Base-by-base conservation (phyloP, 2,113 vertebrate genomes). In the Forbesichthys agassizii region DNA sequence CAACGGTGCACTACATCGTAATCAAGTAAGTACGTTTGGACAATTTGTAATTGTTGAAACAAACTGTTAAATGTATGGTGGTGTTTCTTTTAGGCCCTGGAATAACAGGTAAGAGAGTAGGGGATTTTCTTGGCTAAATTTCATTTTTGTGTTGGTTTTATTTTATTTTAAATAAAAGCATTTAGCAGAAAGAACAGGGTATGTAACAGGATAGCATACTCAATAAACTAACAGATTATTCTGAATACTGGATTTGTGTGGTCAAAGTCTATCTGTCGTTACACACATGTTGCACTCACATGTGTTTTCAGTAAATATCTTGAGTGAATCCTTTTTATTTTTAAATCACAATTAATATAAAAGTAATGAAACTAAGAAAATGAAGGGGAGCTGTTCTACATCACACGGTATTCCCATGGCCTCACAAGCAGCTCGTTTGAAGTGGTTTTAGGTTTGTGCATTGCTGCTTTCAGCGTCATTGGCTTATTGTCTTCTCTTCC, bases 381-480 rank as follows among this genome's bases (percentile, higher is more conserved):
- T 42, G 49, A 16, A 18, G 46, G 46, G 48, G 33, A 54, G 7
- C 20, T 46, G 59, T 48, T 63, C 53, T 42, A 59, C 46, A 42
- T 4, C 18, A 53, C 52, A 14, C 42, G 16, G 12, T 69, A 64
- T 70, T 78, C 77, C 71, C 66, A 65, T 69, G 75, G 74, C 58
- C 64, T 33, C 8, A 62, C 69, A 51, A 65, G 74, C 73, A 80
- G 69, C 55, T 42, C 36, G 77, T 79, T 88, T 90, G 85, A 84
- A 84, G 86, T 86, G 77, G 88, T 87, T 86, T 89, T 77, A 80
- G 62, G 61, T 56, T 82, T 82, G 61, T 75, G 68, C 65, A 78
- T 73, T 72, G 48, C 74, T 67, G 56, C 54, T 80, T 69, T 90
- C 67, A 67, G 66, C 77, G 33, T 72, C 63, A 49, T 59, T 68